Base-by-base conservation (phyloP, 37 sponge, comb jelly and placozoan species). In the Axinella damicornis region DNA sequence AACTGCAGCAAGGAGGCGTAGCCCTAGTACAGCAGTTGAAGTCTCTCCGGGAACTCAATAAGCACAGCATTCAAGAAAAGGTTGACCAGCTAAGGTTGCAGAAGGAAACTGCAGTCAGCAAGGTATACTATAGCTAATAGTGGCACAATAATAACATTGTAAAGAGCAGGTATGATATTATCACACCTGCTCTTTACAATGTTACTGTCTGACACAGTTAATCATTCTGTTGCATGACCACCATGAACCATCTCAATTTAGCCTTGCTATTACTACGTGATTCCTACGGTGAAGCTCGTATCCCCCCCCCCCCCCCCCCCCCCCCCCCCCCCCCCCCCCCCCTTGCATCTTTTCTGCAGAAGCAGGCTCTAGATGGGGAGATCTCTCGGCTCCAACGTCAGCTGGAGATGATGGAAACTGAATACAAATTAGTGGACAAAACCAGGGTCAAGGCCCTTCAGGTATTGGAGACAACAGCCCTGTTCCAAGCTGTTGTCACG, bases 341-440 rank as follows among this genome's bases (percentile, higher is more conserved):
- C 21, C 40, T n/a, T 36, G 19, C 32, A 31, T 40, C 33, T 52
- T 53, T 65, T 41, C 19, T 34, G 5, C 68, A 84, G 85, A 52
- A 66, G 40, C 30, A 74, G 12, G 31, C 12, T 2, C 22, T 67
- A 11, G 82, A 77, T 6, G 72, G 20, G 19, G 59, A 76, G 22
- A 22, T 88, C 1, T 30, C 57, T 46, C 34, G 71, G 56, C 65
- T 88, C 56, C 68, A 71, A 37, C 40, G 63, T 0, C 62, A 82
- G 53, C 54, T 88, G 54, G 83, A 82, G 35, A 76, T 82, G 33
- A 57, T 60, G 52, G 71, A 82, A 46, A 88, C 83, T 32, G 89
- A 88, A 37, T 83, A 77, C 38, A 88, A 77, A 72, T 77, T 88
- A 5, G 89, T 88, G 22, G 89, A 88, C 40, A 88, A 77, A 37